phyloP scores from a whole-genome alignment of 2,113 vertebrate species.

The Marmota flaviventris region DNA sequence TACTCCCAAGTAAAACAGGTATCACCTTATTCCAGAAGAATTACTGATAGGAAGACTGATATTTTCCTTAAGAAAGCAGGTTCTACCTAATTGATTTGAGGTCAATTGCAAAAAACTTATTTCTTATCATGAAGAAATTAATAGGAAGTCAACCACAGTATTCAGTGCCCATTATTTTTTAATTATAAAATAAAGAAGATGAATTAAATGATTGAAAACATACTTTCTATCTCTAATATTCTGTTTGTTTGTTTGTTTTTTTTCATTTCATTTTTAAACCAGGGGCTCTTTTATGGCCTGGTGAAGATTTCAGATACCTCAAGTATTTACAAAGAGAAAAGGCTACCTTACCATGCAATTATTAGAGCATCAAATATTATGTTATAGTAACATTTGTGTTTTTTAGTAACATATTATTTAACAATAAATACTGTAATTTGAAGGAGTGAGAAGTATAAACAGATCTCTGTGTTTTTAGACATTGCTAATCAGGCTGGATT shows the following conservation, averaged over 20 bases:
- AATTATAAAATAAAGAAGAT: conserved; percentile 26
- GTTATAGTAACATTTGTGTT: neutral
- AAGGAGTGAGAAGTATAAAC: neutral
- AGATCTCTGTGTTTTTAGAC: neutral
- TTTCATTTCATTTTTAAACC: neutral
- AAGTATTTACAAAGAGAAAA: conserved; percentile 32
- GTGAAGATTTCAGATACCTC: neutral
- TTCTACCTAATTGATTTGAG: neutral
- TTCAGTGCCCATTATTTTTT: conserved; percentile 22
- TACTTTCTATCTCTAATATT: neutral
- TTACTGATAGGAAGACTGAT: neutral
- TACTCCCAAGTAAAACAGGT: neutral
- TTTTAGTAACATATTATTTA: neutral
- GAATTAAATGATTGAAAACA: neutral
- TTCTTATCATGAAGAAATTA: neutral
- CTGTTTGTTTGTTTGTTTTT: too few species aligned
- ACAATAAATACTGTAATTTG: neutral
- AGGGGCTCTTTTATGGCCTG: neutral
- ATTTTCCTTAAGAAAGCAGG: neutral
- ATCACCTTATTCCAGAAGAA: neutral
- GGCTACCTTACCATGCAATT: neutral
- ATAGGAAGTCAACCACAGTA: neutral
- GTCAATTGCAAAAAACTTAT: neutral
- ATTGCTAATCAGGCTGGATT: neutral
- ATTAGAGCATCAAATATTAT: neutral